Evolutionary conservation across 2,888 invertebrate genomes (phyloP).

Genomic region (Heteromyza rotundicornis): DNA sequence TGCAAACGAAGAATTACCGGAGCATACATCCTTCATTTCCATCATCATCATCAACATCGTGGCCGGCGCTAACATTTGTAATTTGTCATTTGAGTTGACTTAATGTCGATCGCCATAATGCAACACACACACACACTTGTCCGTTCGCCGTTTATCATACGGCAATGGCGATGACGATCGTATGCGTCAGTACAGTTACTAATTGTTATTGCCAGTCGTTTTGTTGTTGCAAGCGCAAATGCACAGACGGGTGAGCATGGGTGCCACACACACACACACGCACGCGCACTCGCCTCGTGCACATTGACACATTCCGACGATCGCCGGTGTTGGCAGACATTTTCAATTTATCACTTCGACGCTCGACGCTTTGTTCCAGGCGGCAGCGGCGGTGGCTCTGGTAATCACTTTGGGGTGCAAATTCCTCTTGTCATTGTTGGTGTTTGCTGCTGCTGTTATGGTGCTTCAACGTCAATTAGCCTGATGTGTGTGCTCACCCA

Average conservation of each 20-base stretch:
- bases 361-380: background rate
- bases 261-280: conserved; percentile 6
- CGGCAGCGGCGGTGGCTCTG: background rate
- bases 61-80: conserved; percentile 2
- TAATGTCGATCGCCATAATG: background rate
- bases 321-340: background rate
- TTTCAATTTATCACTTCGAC: background rate
- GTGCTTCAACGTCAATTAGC: background rate
- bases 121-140: too few species aligned
- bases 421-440: background rate
- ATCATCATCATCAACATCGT: too few species aligned
- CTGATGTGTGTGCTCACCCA: background rate
- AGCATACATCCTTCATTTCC: too few species aligned
- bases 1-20: too few species aligned
- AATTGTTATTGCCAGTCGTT: conserved; percentile 1
- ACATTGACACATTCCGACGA: background rate
- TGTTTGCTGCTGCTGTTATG: background rate
- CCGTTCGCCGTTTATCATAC: too few species aligned
- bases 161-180: background rate
- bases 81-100: background rate
- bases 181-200: background rate
- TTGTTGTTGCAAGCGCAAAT: background rate
- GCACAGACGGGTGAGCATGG: background rate
- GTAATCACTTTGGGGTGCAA: background rate
- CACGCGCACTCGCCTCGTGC: background rate